Conservation (phyloP, 2,888 invertebrate genomes). For the Meta bourneti region DNA sequence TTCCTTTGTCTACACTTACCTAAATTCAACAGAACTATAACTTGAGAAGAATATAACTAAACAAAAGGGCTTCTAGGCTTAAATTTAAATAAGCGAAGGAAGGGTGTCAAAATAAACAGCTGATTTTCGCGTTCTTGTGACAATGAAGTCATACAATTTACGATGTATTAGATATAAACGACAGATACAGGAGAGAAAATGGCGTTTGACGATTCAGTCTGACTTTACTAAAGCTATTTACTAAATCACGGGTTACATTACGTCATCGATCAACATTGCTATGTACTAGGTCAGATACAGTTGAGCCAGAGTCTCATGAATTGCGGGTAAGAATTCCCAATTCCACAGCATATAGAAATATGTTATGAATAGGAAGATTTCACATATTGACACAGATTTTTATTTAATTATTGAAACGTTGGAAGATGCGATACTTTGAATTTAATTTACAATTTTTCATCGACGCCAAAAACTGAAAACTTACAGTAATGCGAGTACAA, state of each 20-base stretch:
- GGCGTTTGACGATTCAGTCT: conserved; percentile 45
- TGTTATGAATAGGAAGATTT: too few relatives aligned
- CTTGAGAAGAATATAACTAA: background rate
- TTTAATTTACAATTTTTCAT: too few relatives aligned
- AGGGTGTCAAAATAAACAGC: conserved; percentile 55
- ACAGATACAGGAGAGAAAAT: conserved; percentile 53
- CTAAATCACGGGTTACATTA: conserved; percentile 73
- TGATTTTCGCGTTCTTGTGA: conserved; percentile 30
- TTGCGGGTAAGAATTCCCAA: too few relatives aligned
- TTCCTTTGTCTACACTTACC: conserved; percentile 40
- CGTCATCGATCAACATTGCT: conserved; percentile 69
- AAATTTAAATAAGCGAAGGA: background rate
- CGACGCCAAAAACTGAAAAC: too few relatives aligned
- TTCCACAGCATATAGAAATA: too few relatives aligned
- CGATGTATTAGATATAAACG: conserved; percentile 20
- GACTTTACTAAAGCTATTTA: conserved; percentile 45
- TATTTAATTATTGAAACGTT: too few relatives aligned
- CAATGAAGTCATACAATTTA: conserved; percentile 57
- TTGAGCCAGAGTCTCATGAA: background rate
- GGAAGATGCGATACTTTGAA: too few relatives aligned
- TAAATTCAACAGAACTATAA: background rate
- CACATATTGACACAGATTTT: too few relatives aligned
- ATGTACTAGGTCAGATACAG: conserved; percentile 17
- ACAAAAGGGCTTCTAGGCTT: background rate
- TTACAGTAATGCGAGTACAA: too few relatives aligned